A percentile compares a stretch with the other conserved stretches of the same genome.
phyloP scores from a whole-genome alignment of 2,888 invertebrate species.

The Hoplodrina ambigua region DNA sequence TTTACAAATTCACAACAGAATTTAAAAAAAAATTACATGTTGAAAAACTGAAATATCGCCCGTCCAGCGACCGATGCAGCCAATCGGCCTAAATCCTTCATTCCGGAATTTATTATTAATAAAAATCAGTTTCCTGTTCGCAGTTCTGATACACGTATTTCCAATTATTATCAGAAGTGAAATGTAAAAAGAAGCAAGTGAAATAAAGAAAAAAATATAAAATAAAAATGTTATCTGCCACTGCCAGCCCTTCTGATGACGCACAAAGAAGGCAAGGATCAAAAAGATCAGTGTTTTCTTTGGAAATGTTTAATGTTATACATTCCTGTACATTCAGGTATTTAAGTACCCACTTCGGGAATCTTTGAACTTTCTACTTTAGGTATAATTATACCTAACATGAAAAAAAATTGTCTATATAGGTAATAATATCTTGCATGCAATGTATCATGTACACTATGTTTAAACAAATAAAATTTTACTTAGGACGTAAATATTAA shows the following conservation, averaged over 20 bases:
- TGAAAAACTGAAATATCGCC: conserved; percentile 43
- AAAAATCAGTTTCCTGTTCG: conserved; percentile 57
- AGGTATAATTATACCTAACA: too few species aligned
- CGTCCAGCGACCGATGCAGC: conserved; percentile 29
- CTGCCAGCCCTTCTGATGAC: conserved; percentile 32
- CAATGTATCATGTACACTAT: too few species aligned
- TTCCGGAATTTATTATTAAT: conserved; percentile 51
- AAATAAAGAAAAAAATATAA: conserved; percentile 42
- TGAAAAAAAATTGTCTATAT: too few species aligned
- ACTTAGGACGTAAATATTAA: too few species aligned
- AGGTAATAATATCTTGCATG: too few species aligned
- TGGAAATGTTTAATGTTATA: conserved; percentile 61
- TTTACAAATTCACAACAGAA: conserved; percentile 13
- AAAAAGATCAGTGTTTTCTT: conserved; percentile 65
- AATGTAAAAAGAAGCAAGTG: conserved; percentile 51
- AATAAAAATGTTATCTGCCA: conserved; percentile 47
- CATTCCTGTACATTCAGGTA: conserved; percentile 40
- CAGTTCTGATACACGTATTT: conserved; percentile 30
- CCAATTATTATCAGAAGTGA: conserved; percentile 27
- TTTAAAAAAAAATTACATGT: conserved; percentile 41
- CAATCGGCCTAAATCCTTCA: conserved; percentile 60
- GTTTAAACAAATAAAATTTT: too few species aligned
- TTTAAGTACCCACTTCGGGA: conserved; percentile 19
- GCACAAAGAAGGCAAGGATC: conserved; percentile 54
- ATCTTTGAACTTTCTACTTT: conserved; percentile 20